phyloP scores from a whole-genome alignment of 2,113 vertebrate genomes.

The Periophthalmus modestus region DNA sequence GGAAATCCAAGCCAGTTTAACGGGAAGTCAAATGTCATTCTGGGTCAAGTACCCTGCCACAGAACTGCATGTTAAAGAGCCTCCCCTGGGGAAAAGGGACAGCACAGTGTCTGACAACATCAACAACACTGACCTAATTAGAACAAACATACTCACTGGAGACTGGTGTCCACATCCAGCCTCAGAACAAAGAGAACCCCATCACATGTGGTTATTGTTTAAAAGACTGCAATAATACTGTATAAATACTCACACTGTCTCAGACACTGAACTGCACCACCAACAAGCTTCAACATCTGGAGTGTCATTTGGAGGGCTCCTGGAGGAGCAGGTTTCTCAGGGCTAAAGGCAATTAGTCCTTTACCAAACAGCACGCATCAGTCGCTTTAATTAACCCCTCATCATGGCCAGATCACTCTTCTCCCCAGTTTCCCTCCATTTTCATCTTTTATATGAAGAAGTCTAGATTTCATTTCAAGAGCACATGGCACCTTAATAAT shows the following conservation, averaged over 20 bases:
- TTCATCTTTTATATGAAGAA: conserved; percentile 47
- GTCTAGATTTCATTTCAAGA: conserved; percentile 61
- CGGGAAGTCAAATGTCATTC: conserved; percentile 66
- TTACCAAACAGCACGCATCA: conserved; percentile 78
- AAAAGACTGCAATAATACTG: conserved; percentile 54
- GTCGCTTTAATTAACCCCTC: conserved; percentile 79
- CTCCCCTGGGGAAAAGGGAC: conserved; percentile 57
- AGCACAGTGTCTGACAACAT: conserved; percentile 56
- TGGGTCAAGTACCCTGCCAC: conserved; percentile 65
- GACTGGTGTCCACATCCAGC: conserved; percentile 31
- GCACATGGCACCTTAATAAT: conserved; percentile 79
- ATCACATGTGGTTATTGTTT: conserved; percentile 48
- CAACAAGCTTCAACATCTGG: conserved; percentile 68
- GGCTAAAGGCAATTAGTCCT: conserved; percentile 79
- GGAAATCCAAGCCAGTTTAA: conserved; percentile 56
- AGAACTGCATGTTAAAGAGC: conserved; percentile 69
- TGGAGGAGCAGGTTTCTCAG: conserved; percentile 70
- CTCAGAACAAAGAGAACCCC: conserved; percentile 54
- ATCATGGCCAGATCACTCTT: conserved; percentile 52
- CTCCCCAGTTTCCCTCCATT: conserved; percentile 35
- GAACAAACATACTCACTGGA: conserved; percentile 50
- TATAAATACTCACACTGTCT: conserved; percentile 51
- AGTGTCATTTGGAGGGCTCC: conserved; percentile 71
- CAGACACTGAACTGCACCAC: conserved; percentile 32
- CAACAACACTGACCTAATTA: conserved; percentile 68